Base-by-base conservation (phyloP, 1,140 invertebrate genomes). In the Drosophila tristis region DNA sequence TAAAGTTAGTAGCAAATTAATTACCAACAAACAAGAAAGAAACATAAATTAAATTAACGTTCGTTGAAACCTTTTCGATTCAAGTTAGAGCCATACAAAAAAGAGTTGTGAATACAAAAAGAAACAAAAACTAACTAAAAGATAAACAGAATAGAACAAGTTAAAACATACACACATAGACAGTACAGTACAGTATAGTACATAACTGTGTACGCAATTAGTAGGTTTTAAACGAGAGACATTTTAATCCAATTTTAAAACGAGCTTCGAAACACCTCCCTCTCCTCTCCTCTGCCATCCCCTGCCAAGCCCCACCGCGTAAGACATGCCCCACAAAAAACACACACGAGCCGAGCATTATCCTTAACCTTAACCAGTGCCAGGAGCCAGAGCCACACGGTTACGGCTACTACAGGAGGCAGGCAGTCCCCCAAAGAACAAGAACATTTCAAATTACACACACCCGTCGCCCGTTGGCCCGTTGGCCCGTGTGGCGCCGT, bases 281-380 rank as follows among this genome's bases (percentile, higher is more conserved):
- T 2, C 35, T 4, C 4, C 35, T 5, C 11, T 9, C 26, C 5
- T 25, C 23, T 25, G 23, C 23, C 20, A 20, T 20, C 20, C 20
- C 20, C 20, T 20, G n/a, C n/a, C n/a, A 20, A 20, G 2, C 23
- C 23, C 23, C 4, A 3, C 2, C 23, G 2, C 23, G 23, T 25
- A 43, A 64, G 54, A 67, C 16, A 48, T 53, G 62, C 35, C 29
- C 26, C 63, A 58, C 23, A 63, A 44, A 39, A 9, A 43, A 13
- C 9, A 39, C 20, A 60, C 8, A 47, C 43, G 5, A 45, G 39
- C 42, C 59, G 43, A 59, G 57, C 62, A 68, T 89, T 89, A 89
- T 89, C 84, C 84, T 89, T 89, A 89, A 89, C 84, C 84, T 89
- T 89, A 89, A 89, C 85, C 76, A 74, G 67, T 68, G 60, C 57